Conservation (phyloP, 2,113 vertebrate species). For the Laterallus jamaicensis region DNA sequence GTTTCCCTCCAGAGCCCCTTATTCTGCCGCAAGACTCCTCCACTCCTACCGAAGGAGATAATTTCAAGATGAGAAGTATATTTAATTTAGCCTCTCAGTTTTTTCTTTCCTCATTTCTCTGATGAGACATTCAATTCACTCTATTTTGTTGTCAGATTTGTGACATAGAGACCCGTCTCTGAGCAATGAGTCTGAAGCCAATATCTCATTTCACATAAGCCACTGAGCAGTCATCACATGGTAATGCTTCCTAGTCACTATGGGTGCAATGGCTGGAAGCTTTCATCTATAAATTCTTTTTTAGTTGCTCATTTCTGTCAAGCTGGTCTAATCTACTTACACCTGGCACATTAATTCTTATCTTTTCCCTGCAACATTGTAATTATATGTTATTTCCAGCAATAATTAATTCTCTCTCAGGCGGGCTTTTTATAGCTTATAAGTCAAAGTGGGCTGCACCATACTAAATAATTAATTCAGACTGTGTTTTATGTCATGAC, state of each 20-base stretch:
- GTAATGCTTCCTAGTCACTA: slow-evolving; percentile 47
- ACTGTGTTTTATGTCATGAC: slow-evolving; percentile 69
- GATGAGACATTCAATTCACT: slow-evolving; percentile 28
- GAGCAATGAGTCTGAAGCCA: slow-evolving; percentile 51
- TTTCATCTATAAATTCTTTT: slow-evolving; percentile 72
- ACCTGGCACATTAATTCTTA: slow-evolving; percentile 78
- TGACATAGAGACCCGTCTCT: slow-evolving; percentile 52
- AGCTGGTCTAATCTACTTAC: slow-evolving; percentile 75
- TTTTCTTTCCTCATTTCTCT: not conserved
- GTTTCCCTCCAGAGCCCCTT: not conserved
- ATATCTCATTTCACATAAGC: slow-evolving; percentile 65
- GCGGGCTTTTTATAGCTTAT: slow-evolving; percentile 71
- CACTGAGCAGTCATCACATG: slow-evolving; percentile 49
- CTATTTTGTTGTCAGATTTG: slow-evolving; percentile 57
- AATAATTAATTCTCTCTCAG: slow-evolving; percentile 75
- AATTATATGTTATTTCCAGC: slow-evolving; percentile 77
- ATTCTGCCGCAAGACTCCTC: not conserved
- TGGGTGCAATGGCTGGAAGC: slow-evolving; percentile 59
- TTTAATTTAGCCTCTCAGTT: not conserved
- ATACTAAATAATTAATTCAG: slow-evolving; percentile 74
- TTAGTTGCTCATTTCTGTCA: slow-evolving; percentile 71
- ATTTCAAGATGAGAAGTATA: not conserved
- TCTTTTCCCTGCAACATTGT: slow-evolving; percentile 75
- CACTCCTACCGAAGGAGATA: not conserved
- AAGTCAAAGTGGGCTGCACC: slow-evolving; percentile 72